These are phyloP conservation scores for Serilophus lunatus DNA, from an alignment of 2,113 vertebrate species.

Conservation along the genomic window DNA sequence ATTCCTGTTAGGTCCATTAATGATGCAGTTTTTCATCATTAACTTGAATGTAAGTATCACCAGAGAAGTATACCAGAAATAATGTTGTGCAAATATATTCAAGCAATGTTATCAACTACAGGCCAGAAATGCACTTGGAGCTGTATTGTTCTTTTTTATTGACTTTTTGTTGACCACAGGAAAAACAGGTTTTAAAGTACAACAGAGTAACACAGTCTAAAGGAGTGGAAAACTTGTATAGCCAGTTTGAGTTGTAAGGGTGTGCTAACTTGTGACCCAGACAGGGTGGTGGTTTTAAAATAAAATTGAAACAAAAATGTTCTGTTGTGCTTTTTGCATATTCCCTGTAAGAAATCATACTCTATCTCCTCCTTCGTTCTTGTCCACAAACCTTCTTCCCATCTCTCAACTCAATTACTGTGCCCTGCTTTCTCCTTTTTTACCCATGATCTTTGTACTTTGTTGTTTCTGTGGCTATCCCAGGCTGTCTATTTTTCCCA, in stretches of 20 bases:
- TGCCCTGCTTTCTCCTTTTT: not conserved
- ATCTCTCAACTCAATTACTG: not conserved
- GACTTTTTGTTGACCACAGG: conserved; percentile 57
- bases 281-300: not conserved
- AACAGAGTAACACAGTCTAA: not conserved
- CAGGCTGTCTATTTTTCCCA: not conserved
- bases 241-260: conserved; percentile 42
- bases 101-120: conserved; percentile 3
- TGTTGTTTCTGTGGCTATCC: not conserved
- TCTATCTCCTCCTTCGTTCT: not conserved
- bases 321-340: not conserved
- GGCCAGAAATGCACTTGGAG: conserved; percentile 26
- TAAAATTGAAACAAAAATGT: conserved; percentile 24
- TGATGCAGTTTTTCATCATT: not conserved
- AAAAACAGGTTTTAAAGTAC: conserved; percentile 64
- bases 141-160: conserved; percentile 50
- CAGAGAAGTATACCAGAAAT: not conserved
- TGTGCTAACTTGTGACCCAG: conserved; percentile 44
- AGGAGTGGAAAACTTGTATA: conserved; percentile 43
- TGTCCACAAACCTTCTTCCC: not conserved
- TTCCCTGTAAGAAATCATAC: not conserved
- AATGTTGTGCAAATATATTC: conserved; percentile 1
- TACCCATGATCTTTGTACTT: not conserved
- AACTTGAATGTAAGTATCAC: not conserved
- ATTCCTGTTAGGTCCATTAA: not conserved